phyloP scores from a whole-genome alignment of 2,113 vertebrate species.

The Sinocyclocheilus grahami region DNA sequence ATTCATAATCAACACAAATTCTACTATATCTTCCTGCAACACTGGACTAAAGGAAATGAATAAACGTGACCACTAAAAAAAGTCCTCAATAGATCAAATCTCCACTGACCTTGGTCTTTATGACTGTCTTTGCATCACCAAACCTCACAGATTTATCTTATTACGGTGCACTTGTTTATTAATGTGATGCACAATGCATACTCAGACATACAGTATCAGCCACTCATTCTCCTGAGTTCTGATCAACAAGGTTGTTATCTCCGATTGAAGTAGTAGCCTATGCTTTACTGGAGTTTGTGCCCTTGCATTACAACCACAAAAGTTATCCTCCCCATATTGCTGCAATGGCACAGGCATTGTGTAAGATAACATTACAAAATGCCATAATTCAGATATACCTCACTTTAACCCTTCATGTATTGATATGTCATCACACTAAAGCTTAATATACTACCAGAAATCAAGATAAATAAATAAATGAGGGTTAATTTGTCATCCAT shows the following conservation, averaged over 20 bases:
- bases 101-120: conserved; percentile 3
- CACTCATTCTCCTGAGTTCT: neutral
- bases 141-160: neutral
- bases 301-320: neutral
- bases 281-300: neutral
- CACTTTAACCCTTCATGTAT: neutral
- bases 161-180: neutral
- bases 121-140: neutral
- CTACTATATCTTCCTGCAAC: neutral
- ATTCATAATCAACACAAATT: neutral
- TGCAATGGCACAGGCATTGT: conserved; percentile 2
- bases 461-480: neutral
- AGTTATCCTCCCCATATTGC: neutral
- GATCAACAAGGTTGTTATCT: neutral
- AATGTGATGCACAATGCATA: neutral
- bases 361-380: conserved; percentile 34
- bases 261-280: neutral
- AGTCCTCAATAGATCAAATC: conserved; percentile 8
- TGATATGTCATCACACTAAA: neutral
- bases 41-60: neutral
- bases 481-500: neutral
- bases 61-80: neutral
- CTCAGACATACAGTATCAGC: neutral
- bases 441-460: neutral
- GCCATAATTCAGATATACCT: neutral